Evolutionary conservation across 2,888 invertebrate genomes (phyloP), one percentile per base, ranked within the genome.

Genomic region (Ophioninae sp.): DNA sequence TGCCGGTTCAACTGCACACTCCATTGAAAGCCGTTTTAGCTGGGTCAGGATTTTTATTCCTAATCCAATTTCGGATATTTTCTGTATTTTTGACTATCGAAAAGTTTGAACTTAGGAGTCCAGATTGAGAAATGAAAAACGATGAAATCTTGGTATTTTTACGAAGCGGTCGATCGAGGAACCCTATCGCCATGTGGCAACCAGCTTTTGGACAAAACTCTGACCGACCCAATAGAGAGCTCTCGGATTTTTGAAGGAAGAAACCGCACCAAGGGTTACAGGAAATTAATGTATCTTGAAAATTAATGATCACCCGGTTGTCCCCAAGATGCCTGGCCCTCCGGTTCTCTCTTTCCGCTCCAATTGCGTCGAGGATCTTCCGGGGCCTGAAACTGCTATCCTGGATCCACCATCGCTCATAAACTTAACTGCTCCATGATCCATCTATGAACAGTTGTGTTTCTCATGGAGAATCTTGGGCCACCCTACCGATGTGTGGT

Each of bases 211-310:
- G 80, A 85, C 81, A 84, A 75, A 30, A 65, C 71, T 75, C 78
- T 65, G 80, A 80, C 63, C 56, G 22, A 65, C 22, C 56, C 58
- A 85, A 84, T 81, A 81, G 83, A 58, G n/a, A n/a, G n/a, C 64
- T 37, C 59, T 74, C n/a, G 37, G 23, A 64, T 64, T 67, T 65
- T 51, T 61, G 65, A 71, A 69, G 69, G 44, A 39, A 68, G 30
- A 51, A 58, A 79, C 67, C 23, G 58, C 44, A 44, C 10, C 86
- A 86, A 86, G 86, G 79, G 86, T 88, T 87, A 86, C 87, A 89
- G 88, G 88, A 91, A 91, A 91, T 91, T 91, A 91, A 91, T 91
- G 91, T 91, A 90, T 88, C 89, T 87, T 85, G 89, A 91, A 90
- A 89, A 91, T 91, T 91, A 91, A 91, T 90, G 92, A 90, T 90